phyloP scores from a whole-genome alignment of 2,113 vertebrate genomes.

The Callionymus lyra region DNA sequence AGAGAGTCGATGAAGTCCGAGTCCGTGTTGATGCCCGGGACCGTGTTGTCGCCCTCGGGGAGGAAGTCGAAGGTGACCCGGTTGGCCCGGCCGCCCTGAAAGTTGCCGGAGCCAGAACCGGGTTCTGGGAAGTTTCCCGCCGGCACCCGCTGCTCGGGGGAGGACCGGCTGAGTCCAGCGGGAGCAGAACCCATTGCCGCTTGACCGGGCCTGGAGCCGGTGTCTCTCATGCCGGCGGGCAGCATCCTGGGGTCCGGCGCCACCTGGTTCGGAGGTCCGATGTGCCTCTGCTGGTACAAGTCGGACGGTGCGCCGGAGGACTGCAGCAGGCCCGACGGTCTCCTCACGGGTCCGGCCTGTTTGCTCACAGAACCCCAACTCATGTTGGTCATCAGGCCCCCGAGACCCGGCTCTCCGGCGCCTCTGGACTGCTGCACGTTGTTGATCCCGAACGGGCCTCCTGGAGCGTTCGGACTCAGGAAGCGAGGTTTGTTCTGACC shows the following conservation, averaged over 20 bases:
- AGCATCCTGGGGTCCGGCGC: slow-evolving; percentile 73
- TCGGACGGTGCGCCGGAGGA: too few species aligned
- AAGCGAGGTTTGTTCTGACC: slow-evolving; percentile 71
- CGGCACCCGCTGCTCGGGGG: slow-evolving; percentile 68
- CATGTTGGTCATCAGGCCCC: slow-evolving; percentile 66
- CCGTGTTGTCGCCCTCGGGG: slow-evolving; percentile 82
- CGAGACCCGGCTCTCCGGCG: slow-evolving; percentile 60
- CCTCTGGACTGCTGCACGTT: slow-evolving; percentile 66
- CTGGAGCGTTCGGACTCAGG: slow-evolving; percentile 61
- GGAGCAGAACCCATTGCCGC: slow-evolving; percentile 71
- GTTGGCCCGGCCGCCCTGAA: slow-evolving; percentile 73
- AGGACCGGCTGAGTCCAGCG: slow-evolving; percentile 71
- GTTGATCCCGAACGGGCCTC: slow-evolving; percentile 68
- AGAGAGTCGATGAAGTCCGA: slow-evolving; percentile 95
- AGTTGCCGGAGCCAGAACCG: slow-evolving; percentile 62
- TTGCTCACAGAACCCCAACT: slow-evolving; percentile 78
- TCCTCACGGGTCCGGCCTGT: slow-evolving; percentile 64
- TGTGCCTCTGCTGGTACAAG: slow-evolving; percentile 70
- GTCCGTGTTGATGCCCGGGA: slow-evolving; percentile 84
- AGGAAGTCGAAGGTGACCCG: slow-evolving; percentile 87
- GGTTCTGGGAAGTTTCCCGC: slow-evolving; percentile 66
- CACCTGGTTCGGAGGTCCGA: slow-evolving; percentile 75
- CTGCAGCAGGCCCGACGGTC: slow-evolving; percentile 60
- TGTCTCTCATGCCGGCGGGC: slow-evolving; percentile 65
- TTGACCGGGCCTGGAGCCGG: slow-evolving; percentile 69